These are phyloP conservation scores for Nematostella vectensis DNA, from an alignment of 92 coral and sea anemone species.

Conservation along the genomic window DNA sequence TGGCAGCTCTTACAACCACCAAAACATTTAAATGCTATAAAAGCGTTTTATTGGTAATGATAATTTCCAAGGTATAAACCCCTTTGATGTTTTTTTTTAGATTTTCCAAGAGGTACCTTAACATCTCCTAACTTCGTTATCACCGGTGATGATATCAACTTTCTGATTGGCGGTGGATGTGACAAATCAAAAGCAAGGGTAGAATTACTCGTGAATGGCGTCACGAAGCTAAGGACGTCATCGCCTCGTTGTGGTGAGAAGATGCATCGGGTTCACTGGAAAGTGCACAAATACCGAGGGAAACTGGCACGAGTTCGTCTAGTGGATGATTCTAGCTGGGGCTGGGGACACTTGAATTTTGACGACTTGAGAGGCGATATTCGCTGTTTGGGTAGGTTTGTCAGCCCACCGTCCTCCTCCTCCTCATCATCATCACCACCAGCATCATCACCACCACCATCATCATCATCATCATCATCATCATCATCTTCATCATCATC, in stretches of 20 bases:
- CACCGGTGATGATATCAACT: conserved; percentile 37
- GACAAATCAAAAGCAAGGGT: conserved; percentile 41
- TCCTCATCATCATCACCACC: no score
- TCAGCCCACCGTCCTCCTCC: not conserved
- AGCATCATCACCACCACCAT: not conserved
- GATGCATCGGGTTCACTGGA: conserved; percentile 44
- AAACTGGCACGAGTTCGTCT: conserved; percentile 36
- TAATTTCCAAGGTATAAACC: not conserved
- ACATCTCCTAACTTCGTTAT: conserved; percentile 44
- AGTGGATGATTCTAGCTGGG: conserved; percentile 40
- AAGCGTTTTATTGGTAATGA: no score
- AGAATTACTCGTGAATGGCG: conserved; percentile 42
- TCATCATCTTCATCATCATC: not conserved
- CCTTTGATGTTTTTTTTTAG: not conserved
- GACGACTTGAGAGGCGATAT: conserved; percentile 58
- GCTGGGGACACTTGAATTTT: conserved; percentile 54
- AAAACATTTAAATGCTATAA: no score
- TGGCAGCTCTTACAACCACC: no score
- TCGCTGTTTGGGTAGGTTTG: conserved; percentile 30
- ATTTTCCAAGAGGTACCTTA: conserved; percentile 37
- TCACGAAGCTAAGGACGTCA: conserved; percentile 15
- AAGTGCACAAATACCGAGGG: conserved; percentile 19
- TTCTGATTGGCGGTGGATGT: conserved; percentile 61
- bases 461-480: not conserved
- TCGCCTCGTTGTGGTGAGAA: conserved; percentile 40